phyloP scores from a whole-genome alignment of 2,888 invertebrate species.

The Caenorhabditis afra region DNA sequence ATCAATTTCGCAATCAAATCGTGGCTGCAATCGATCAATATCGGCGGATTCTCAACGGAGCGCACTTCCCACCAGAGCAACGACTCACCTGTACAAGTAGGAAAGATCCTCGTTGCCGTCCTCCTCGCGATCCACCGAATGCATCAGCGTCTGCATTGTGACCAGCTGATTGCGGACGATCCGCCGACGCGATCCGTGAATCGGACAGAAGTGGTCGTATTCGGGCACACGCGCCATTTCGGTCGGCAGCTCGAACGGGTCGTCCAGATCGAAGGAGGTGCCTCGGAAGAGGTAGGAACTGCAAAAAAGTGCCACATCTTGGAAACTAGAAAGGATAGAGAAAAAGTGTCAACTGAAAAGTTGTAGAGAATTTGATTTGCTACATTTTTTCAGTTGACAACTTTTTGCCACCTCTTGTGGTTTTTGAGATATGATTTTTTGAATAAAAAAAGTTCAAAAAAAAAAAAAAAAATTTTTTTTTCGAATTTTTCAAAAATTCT shows the following conservation, averaged over 20 bases:
- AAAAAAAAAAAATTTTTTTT: too few relatives aligned
- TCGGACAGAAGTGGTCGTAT: constrained; percentile 79
- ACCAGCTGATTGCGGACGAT: constrained; percentile 61
- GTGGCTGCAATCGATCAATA: constrained; percentile 65
- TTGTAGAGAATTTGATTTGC: too few relatives aligned
- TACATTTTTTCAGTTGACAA: too few relatives aligned
- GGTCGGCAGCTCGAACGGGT: constrained; percentile 48
- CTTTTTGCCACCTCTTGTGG: too few relatives aligned
- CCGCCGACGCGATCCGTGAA: constrained; percentile 76
- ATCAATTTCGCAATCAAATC: constrained; percentile 75
- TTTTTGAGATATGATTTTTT: too few relatives aligned
- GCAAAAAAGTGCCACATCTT: constrained; percentile 10
- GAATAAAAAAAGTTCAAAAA: too few relatives aligned
- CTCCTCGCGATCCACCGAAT: constrained; percentile 67
- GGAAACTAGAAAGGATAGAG: too few relatives aligned
- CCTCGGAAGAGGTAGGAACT: constrained; percentile 76
- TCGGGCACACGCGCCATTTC: constrained; percentile 67
- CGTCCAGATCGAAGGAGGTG: constrained; percentile 63
- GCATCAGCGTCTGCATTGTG: constrained; percentile 68
- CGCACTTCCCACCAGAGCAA: neutral
- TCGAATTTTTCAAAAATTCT: too few relatives aligned
- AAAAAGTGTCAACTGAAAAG: too few relatives aligned
- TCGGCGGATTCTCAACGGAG: neutral
- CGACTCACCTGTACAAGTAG: constrained; percentile 64
- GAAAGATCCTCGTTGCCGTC: constrained; percentile 48